phyloP scores from a whole-genome alignment of 2,797 vertebrate species.

The Cyclopterus lumpus region DNA sequence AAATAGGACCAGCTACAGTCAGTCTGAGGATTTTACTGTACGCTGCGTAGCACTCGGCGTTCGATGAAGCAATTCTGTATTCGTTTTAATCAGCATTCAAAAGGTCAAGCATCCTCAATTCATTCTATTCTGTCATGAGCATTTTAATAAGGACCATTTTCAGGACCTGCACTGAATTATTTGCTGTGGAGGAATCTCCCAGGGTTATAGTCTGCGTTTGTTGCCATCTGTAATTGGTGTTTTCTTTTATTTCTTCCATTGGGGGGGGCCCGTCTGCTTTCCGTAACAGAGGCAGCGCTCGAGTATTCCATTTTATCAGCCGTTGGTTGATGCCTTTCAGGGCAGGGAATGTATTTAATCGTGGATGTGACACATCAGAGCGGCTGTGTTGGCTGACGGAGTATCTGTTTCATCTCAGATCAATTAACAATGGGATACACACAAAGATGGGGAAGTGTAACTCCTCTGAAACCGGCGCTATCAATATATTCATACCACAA shows the following conservation, averaged over 20 bases:
- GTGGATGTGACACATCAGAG: slow-evolving; percentile 61
- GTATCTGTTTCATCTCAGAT: slow-evolving; percentile 63
- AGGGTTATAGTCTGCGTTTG: slow-evolving; percentile 51
- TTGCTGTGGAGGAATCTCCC: slow-evolving; percentile 40
- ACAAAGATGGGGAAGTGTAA: slow-evolving; percentile 42
- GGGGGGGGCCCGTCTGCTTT: slow-evolving; percentile 19
- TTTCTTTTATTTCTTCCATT: slow-evolving; percentile 17
- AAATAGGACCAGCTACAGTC: slow-evolving; percentile 66
- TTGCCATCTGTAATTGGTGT: slow-evolving; percentile 60
- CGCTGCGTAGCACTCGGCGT: slow-evolving; percentile 11
- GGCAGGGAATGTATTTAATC: slow-evolving; percentile 57
- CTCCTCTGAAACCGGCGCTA: slow-evolving; percentile 36
- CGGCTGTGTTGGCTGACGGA: slow-evolving; percentile 34
- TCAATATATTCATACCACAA: slow-evolving; percentile 48
- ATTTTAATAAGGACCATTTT: slow-evolving; percentile 66
- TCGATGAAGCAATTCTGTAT: slow-evolving; percentile 51
- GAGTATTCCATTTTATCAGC: slow-evolving; percentile 72
- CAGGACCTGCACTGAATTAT: slow-evolving; percentile 38
- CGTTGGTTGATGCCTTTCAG: slow-evolving; percentile 47
- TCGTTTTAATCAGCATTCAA: slow-evolving; percentile 73
- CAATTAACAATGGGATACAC: slow-evolving; percentile 66
- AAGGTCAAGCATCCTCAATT: slow-evolving; percentile 48
- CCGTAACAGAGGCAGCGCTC: slow-evolving; percentile 52
- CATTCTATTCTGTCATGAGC: slow-evolving; percentile 50
- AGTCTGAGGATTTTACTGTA: slow-evolving; percentile 52